Percentiles rank a stretch among this genome's conserved stretches.
Evolutionary conservation across 2,113 vertebrate species (phyloP).

Genomic region (Calyptomena viridis): DNA sequence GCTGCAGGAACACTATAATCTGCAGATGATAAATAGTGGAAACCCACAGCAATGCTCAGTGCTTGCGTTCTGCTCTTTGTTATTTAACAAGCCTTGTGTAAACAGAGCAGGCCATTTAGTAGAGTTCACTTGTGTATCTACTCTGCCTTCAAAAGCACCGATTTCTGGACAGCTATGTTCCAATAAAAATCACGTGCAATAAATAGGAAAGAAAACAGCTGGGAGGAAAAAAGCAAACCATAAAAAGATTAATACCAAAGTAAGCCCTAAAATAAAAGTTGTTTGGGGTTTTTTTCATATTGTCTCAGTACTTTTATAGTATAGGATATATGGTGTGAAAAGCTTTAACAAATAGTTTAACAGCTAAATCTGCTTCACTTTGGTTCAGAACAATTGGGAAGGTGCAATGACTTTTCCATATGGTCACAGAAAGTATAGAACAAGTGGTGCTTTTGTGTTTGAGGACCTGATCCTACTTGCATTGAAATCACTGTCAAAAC

Average conservation of each 20-base stretch:
- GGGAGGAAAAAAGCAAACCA: background rate
- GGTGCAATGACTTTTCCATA: background rate
- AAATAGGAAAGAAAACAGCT: constrained; percentile 49
- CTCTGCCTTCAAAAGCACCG: background rate
- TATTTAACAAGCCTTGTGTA: background rate
- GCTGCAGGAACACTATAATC: background rate
- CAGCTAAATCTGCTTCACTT: background rate
- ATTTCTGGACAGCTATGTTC: background rate
- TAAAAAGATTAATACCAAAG: background rate
- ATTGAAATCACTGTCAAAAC: background rate
- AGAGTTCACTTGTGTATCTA: background rate
- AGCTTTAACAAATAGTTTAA: background rate
- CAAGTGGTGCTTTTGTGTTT: background rate
- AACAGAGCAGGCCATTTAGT: constrained; percentile 4
- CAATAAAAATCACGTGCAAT: background rate
- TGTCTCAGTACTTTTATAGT: background rate
- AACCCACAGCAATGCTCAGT: background rate
- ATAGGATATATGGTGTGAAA: background rate
- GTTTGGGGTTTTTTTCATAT: background rate
- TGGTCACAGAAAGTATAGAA: background rate
- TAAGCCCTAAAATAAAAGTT: background rate
- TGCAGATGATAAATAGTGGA: background rate
- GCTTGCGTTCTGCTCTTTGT: background rate
- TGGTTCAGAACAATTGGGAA: background rate
- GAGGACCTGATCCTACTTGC: background rate